phyloP scores from a whole-genome alignment of 2,797 vertebrate genomes.

The Sebastes minor region DNA sequence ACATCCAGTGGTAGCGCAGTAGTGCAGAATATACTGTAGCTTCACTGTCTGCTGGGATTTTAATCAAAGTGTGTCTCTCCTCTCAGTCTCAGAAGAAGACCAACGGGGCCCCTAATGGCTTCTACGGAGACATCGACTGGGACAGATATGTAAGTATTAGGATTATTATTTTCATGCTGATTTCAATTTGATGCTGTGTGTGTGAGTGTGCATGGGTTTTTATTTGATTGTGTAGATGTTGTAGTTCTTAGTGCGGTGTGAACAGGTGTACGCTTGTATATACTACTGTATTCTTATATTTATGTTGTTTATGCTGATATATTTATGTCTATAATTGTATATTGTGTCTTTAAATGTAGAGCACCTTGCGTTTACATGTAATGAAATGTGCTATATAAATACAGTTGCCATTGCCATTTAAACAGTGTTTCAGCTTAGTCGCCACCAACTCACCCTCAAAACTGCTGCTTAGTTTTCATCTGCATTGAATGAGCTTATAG shows the following conservation, averaged over 20 bases:
- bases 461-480: slow-evolving; percentile 1
- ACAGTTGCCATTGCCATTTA: background rate
- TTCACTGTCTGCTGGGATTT: slow-evolving; percentile 11
- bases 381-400: background rate
- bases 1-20: background rate
- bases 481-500: background rate
- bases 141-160: slow-evolving; percentile 94
- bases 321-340: background rate
- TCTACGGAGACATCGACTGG: slow-evolving; percentile 98
- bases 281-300: background rate
- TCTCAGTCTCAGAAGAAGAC: slow-evolving; percentile 89
- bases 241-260: background rate
- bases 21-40: background rate
- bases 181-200: background rate
- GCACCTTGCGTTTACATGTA: background rate
- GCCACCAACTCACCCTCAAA: too few relatives aligned
- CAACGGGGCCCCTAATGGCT: slow-evolving; percentile 96
- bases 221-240: background rate
- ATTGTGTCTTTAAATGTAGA: background rate
- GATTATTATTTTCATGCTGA: background rate
- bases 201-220: background rate
- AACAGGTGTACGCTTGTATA: background rate
- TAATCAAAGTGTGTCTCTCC: slow-evolving; percentile 21
- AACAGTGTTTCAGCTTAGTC: background rate
- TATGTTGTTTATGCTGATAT: background rate